Evolutionary conservation across 1,140 invertebrate species (phyloP).

Genomic region (Panagrolaimus sp.): DNA sequence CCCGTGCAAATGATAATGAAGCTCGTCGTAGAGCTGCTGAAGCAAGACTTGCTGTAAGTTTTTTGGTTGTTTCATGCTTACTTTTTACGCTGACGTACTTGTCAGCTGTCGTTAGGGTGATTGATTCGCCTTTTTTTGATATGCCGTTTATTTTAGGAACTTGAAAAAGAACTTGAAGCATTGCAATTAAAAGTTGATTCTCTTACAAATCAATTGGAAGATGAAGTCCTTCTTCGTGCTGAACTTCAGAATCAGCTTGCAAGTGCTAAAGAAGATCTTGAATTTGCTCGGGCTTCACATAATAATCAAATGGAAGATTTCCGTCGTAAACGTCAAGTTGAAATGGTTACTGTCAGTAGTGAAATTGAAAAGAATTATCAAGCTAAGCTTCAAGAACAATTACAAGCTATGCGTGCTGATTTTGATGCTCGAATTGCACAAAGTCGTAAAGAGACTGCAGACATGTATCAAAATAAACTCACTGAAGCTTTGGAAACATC

Average conservation of each 20-base stretch:
- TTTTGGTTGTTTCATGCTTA: not conserved
- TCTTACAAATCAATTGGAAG: conserved; percentile 76
- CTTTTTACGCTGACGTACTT: not conserved
- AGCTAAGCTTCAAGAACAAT: conserved; percentile 75
- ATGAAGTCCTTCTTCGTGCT: conserved; percentile 81
- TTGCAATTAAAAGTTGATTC: conserved; percentile 72
- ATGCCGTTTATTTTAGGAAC: conserved; percentile 63
- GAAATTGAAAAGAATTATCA: conserved; percentile 85
- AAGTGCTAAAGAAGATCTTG: conserved; percentile 80
- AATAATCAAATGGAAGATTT: conserved; percentile 74
- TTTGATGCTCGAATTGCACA: conserved; percentile 81
- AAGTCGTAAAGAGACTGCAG: conserved; percentile 73
- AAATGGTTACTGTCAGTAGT: conserved; percentile 75
- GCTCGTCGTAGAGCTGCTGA: conserved; percentile 74
- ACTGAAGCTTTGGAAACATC: conserved; percentile 25
- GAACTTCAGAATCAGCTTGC: conserved; percentile 88
- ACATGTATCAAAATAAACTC: conserved; percentile 61
- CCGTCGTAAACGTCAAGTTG: conserved; percentile 70
- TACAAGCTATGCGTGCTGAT: conserved; percentile 82
- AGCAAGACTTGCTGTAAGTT: conserved; percentile 69
- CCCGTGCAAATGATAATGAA: conserved; percentile 72
- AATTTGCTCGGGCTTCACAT: conserved; percentile 71
- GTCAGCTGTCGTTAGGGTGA: conserved; percentile 15
- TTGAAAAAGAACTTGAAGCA: conserved; percentile 72
- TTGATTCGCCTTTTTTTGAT: conserved; percentile 20